Evolutionary conservation across 2,888 invertebrate genomes (phyloP).

Genomic region (Orthosia gracilis): DNA sequence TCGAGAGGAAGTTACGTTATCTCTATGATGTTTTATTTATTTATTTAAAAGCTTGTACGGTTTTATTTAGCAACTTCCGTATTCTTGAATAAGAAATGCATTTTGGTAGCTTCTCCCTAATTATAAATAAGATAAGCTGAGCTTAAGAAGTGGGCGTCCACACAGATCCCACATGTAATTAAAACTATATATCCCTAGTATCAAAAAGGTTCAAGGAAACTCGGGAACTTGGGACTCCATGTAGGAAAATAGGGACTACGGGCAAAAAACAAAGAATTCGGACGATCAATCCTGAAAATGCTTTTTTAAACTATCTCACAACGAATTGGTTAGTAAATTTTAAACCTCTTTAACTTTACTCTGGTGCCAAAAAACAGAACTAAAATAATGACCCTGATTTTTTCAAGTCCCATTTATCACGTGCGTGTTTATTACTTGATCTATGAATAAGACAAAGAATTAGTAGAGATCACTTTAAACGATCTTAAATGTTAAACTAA

Average conservation of each 20-base stretch:
- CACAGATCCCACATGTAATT: slow-evolving; percentile 8
- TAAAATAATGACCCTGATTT: not conserved
- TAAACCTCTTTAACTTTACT: not conserved
- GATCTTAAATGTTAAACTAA: slow-evolving; percentile 43
- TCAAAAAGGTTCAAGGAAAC: slow-evolving; percentile 9
- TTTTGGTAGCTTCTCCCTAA: slow-evolving; percentile 1
- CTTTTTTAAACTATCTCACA: not conserved
- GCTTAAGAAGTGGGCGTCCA: not conserved
- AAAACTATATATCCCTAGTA: not conserved
- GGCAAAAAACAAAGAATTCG: not conserved
- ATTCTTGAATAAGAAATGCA: slow-evolving; percentile 5
- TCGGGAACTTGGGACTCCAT: too few species aligned
- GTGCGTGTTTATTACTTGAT: slow-evolving; percentile 5
- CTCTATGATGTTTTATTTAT: not conserved
- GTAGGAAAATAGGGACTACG: not conserved
- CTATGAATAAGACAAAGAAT: slow-evolving; percentile 35
- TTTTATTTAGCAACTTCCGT: slow-evolving; percentile 26
- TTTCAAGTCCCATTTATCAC: not conserved
- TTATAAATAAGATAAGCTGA: slow-evolving; percentile 4
- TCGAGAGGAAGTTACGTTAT: slow-evolving; percentile 38
- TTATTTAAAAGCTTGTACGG: not conserved
- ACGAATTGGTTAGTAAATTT: not conserved
- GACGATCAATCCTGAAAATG: not conserved
- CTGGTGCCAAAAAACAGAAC: not conserved
- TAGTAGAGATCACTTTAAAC: slow-evolving; percentile 32